Conservation (phyloP, 2,888 invertebrate genomes). For the Punctoribates punctum region DNA sequence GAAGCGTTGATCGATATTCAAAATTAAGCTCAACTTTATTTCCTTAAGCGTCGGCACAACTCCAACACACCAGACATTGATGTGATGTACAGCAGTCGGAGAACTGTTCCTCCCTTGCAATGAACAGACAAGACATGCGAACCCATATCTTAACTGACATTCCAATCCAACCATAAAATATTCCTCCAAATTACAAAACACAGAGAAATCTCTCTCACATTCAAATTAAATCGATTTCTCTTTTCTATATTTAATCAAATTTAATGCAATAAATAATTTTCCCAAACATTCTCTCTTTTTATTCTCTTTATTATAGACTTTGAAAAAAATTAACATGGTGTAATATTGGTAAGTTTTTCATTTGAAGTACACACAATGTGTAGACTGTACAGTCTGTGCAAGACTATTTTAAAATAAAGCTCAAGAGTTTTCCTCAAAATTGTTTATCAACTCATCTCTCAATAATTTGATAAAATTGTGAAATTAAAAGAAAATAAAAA, state of each 20-base stretch:
- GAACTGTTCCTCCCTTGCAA: not conserved
- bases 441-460: no score
- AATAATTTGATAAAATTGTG: no score
- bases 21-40: conserved; percentile 28
- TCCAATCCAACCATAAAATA: conserved; percentile 25
- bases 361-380: no score
- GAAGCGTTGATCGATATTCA: conserved; percentile 21
- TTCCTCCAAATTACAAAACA: not conserved
- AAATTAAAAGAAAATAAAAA: no score
- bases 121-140: not conserved
- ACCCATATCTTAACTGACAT: conserved; percentile 20
- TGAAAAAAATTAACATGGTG: no score
- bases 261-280: not conserved
- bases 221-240: not conserved
- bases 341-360: no score
- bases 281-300: no score
- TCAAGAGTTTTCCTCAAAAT: no score
- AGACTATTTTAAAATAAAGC: no score
- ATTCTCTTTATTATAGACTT: no score
- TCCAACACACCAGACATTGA: not conserved
- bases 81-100: not conserved
- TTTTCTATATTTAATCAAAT: conserved; percentile 15
- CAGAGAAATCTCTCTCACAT: not conserved
- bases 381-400: no score
- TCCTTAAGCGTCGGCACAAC: conserved; percentile 22